A percentile compares a stretch with the other conserved stretches of the same genome.
Evolutionary conservation across 2,113 vertebrate genomes (phyloP).

Genomic region (Suncus etruscus): DNA sequence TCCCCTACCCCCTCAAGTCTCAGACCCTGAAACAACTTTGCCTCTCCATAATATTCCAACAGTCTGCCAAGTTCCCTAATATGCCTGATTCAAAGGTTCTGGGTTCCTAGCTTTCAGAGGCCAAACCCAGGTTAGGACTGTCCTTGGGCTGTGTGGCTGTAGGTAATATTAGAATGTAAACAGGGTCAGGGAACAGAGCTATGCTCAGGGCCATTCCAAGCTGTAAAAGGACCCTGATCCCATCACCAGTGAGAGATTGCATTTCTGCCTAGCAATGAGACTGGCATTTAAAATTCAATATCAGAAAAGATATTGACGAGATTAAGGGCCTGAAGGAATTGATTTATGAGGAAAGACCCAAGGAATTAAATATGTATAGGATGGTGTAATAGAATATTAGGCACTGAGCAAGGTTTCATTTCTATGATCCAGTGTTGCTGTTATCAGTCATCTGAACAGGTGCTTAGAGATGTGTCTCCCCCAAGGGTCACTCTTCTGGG

Average conservation of each 20-base stretch:
- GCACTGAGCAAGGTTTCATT: conserved; percentile 81
- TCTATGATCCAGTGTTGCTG: conserved; percentile 67
- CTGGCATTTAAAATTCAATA: conserved; percentile 85
- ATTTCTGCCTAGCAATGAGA: conserved; percentile 79
- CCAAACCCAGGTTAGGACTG: background rate
- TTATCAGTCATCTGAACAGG: conserved; percentile 73
- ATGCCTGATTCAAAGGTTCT: background rate
- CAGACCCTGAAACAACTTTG: background rate
- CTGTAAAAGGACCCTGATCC: conserved; percentile 64
- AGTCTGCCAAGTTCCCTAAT: no score
- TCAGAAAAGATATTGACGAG: conserved; percentile 83
- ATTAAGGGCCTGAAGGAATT: conserved; percentile 82
- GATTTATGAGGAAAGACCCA: conserved; percentile 81
- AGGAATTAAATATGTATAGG: conserved; percentile 84
- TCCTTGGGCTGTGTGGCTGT: background rate
- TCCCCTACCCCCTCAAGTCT: background rate
- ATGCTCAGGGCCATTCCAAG: background rate
- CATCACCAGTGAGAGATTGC: conserved; percentile 69
- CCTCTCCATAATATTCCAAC: background rate
- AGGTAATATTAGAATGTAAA: background rate
- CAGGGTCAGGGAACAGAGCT: conserved; percentile 7
- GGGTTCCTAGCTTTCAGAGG: background rate
- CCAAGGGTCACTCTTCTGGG: conserved; percentile 3
- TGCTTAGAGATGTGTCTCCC: conserved; percentile 43
- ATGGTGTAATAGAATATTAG: conserved; percentile 83